Evolutionary conservation across 2,113 vertebrate species (phyloP).

Genomic region (Trachemys scripta): DNA sequence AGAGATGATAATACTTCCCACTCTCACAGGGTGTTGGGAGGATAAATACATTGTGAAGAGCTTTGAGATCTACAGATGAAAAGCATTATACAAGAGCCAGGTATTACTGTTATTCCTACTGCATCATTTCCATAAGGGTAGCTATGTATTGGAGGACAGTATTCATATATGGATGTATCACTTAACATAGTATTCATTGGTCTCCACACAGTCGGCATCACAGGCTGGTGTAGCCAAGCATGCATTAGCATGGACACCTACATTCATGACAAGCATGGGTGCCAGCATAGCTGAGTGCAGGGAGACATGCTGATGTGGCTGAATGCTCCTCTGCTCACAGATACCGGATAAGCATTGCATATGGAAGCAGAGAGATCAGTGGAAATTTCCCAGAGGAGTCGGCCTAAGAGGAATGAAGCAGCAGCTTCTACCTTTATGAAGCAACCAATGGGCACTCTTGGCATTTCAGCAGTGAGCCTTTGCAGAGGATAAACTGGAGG

Average conservation of each 20-base stretch:
- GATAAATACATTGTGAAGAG: too few species aligned
- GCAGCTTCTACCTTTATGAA: background rate
- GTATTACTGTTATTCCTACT: background rate
- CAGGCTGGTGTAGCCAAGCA: too few species aligned
- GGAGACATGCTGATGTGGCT: accelerated
- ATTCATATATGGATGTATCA: accelerated
- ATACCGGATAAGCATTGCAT: background rate
- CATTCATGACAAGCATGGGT: too few species aligned
- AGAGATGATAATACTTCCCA: too few species aligned
- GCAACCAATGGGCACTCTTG: background rate
- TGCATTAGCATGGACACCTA: too few species aligned
- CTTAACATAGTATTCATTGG: too few species aligned
- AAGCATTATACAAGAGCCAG: too few species aligned
- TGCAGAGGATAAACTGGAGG: accelerated
- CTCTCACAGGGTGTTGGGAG: too few species aligned
- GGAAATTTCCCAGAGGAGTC: conserved; percentile 44
- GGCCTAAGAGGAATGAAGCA: background rate
- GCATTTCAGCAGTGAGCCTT: too few species aligned
- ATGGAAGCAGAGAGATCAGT: background rate
- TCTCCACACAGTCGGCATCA: too few species aligned
- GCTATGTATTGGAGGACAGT: background rate
- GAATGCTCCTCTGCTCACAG: accelerated
- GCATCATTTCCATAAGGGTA: background rate
- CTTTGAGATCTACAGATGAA: too few species aligned
- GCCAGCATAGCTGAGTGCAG: too few species aligned